phyloP scores from a whole-genome alignment of 2,888 invertebrate genomes.

The Hypsopygia costalis region DNA sequence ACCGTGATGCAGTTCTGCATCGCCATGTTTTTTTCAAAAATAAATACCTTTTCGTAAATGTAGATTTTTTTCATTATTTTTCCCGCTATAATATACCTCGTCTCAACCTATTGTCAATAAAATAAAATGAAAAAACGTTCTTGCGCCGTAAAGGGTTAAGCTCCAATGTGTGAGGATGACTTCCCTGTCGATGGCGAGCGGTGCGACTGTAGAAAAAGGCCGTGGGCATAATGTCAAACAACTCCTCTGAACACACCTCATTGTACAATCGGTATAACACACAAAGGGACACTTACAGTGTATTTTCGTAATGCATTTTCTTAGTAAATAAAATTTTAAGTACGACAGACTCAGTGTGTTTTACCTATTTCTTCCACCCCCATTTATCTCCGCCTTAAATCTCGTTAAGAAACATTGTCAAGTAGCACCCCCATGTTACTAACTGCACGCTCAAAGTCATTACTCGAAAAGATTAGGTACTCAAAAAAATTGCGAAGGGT shows the following conservation, averaged over 20 bases:
- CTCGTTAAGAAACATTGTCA: slow-evolving; percentile 3
- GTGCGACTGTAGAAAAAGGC: no score
- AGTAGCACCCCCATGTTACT: slow-evolving; percentile 5
- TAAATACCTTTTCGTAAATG: neutral
- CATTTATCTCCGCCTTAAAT: no score
- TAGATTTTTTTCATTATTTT: slow-evolving; percentile 5
- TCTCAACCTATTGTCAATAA: neutral
- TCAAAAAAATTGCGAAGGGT: slow-evolving; percentile 19
- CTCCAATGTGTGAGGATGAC: no score
- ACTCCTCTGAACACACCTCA: no score
- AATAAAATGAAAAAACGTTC: neutral
- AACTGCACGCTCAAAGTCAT: slow-evolving; percentile 9
- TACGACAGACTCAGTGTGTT: no score
- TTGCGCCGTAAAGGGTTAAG: neutral
- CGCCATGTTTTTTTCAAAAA: slow-evolving; percentile 2
- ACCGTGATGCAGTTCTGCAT: slow-evolving; percentile 8
- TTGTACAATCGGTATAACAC: no score
- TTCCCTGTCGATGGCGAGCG: no score
- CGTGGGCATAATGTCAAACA: no score
- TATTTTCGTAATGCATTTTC: no score
- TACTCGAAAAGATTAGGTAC: slow-evolving; percentile 13
- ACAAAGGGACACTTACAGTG: no score
- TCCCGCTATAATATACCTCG: slow-evolving; percentile 1
- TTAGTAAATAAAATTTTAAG: no score
- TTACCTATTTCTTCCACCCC: no score